Conservation (phyloP, 2,113 vertebrate genomes). For the Vulpes lagopus region DNA sequence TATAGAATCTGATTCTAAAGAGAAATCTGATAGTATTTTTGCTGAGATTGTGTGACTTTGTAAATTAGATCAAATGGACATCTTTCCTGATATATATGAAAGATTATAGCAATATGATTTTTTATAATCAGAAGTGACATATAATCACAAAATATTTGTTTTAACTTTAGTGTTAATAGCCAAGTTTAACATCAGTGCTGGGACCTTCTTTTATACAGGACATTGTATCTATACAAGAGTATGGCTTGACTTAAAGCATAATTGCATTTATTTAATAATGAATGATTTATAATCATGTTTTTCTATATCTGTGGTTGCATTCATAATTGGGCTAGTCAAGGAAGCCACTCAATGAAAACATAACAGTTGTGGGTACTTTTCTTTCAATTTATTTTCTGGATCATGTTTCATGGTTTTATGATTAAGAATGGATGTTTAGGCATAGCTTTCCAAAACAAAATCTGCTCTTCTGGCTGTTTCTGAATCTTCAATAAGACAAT, state of each 20-base stretch:
- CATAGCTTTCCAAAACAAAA: background rate
- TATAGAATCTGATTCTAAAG: background rate
- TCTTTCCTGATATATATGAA: background rate
- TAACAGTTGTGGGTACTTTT: background rate
- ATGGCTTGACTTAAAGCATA: background rate
- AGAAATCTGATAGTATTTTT: background rate
- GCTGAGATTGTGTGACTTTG: background rate
- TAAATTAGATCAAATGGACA: background rate
- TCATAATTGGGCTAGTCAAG: background rate
- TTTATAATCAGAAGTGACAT: background rate
- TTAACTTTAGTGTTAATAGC: background rate
- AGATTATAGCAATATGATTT: background rate
- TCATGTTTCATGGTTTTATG: conserved; percentile 33
- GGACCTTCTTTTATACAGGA: background rate
- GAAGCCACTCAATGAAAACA: background rate
- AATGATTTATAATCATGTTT: background rate
- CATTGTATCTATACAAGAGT: background rate
- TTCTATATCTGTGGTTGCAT: background rate
- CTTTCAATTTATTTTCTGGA: background rate
- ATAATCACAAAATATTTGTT: background rate
- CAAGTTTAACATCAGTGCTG: background rate
- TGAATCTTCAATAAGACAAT: background rate
- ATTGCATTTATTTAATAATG: background rate
- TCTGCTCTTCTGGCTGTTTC: background rate
- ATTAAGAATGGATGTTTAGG: background rate